phyloP scores from a whole-genome alignment of 1,140 invertebrate species.

The Aporrectodea caliginosa region DNA sequence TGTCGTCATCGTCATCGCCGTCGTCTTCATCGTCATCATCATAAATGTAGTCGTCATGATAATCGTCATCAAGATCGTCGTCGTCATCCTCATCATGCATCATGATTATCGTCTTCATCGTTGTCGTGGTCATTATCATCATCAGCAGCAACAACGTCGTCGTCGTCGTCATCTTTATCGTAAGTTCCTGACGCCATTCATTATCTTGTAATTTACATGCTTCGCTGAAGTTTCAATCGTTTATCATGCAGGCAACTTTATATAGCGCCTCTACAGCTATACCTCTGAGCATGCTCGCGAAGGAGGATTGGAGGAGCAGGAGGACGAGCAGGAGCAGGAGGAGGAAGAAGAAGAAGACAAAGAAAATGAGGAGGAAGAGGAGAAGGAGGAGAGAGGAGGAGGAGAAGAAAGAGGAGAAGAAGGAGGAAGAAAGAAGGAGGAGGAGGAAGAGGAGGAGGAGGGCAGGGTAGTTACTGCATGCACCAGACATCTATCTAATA shows the following conservation, averaged over 20 bases:
- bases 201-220: not conserved
- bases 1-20: not conserved
- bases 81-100: not conserved
- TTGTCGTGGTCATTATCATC: not conserved
- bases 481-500: too few species aligned
- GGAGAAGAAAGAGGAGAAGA: not conserved
- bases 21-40: not conserved
- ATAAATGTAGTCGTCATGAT: not conserved
- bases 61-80: not conserved
- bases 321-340: not conserved
- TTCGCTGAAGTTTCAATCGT: not conserved
- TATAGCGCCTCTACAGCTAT: not conserved
- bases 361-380: not conserved
- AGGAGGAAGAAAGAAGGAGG: not conserved
- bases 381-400: not conserved
- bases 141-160: not conserved
- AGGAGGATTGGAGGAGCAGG: not conserved
- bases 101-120: not conserved
- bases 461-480: too few species aligned
- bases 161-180: not conserved
- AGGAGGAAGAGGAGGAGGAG: not conserved
- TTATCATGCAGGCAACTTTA: not conserved
- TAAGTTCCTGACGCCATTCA: not conserved
- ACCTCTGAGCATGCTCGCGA: too few species aligned
- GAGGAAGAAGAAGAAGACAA: not conserved